Evolutionary conservation across 2,113 vertebrate species (phyloP), one percentile per base, ranked within the genome.

Genomic region (Oreocharis arfaki): DNA sequence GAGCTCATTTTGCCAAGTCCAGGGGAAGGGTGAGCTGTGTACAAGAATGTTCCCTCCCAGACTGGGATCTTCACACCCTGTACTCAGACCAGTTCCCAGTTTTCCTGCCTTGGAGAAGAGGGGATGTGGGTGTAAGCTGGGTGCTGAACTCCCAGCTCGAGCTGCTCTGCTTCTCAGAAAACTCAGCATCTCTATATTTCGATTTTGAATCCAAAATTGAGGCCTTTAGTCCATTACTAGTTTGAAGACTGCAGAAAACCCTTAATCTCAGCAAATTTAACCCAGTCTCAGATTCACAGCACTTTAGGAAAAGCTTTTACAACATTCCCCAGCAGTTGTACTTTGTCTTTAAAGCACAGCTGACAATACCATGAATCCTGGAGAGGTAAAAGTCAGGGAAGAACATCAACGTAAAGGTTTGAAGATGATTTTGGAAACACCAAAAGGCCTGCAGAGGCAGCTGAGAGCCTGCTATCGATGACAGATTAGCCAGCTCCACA

Each of bases 1-100:
- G 89, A 89, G 79, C 74, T 92, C 60, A 93, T 87, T 91, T 53
- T 64, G 61, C 57, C 13, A 69, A 85, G 81, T 80, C 74, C 21
- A 96, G 82, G 84, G 91, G 75, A 94, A 95, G 91, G 89, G 94
- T 89, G 91, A 96, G 89, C 90, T 74, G 35, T 26, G 81, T 46
- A 53, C 50, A 53, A 42, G 53, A 53, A 56, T 2, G 35, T 75
- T 91, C 89, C 76, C 84, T 78, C 13, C 10, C 81, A 81, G 64
- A 6, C 79, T 33, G 83, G 41, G 63, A 88, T 73, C 84, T 84
- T 68, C 87, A 84, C 60, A 77, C 49, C 53, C 91, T 44, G 82
- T 52, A 41, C 83, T 87, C 78, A 44, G n/a, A 88, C 8, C 65
- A 88, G 80, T 56, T 90, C 49, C 50, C 76, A 90, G 79, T 27